Evolutionary conservation across 2,888 invertebrate species (phyloP).

Genomic region (Athalia cordata): DNA sequence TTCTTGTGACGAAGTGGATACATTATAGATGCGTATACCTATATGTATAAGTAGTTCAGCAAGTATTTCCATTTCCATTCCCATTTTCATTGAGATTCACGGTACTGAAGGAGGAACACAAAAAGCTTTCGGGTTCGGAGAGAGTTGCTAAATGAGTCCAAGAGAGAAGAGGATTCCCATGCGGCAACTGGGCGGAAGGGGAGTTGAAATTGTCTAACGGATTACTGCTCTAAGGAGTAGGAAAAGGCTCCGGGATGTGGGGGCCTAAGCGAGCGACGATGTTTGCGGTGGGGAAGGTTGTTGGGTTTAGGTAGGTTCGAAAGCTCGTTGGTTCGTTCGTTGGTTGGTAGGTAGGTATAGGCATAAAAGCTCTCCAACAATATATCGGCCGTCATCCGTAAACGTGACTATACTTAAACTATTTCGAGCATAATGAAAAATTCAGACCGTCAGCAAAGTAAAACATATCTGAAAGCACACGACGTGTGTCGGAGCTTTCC

Average conservation of each 20-base stretch:
- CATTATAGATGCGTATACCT: background rate
- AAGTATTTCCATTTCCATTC: slow-evolving; percentile 8
- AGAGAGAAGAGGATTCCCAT: slow-evolving; percentile 18
- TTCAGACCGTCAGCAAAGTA: no score
- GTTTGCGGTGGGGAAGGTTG: slow-evolving; percentile 35
- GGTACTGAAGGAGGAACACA: slow-evolving; percentile 8
- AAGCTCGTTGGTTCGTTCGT: slow-evolving; percentile 26
- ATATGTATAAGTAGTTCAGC: background rate
- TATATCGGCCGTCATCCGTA: background rate
- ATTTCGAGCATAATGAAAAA: background rate
- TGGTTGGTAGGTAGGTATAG: slow-evolving; percentile 5
- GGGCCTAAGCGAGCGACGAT: slow-evolving; percentile 38
- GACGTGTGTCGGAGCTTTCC: no score
- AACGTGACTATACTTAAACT: background rate
- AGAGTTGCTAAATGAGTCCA: slow-evolving; percentile 6
- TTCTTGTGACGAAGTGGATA: background rate
- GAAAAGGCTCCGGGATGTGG: slow-evolving; percentile 25
- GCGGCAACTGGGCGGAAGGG: slow-evolving; percentile 8
- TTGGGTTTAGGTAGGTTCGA: slow-evolving; percentile 28
- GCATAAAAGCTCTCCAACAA: background rate
- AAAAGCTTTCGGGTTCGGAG: slow-evolving; percentile 31
- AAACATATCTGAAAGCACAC: no score
- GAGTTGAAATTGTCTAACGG: slow-evolving; percentile 39
- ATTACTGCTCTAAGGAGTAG: slow-evolving; percentile 36
- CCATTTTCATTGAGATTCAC: slow-evolving; percentile 36